These are phyloP conservation scores for Propithecus coquereli DNA, from an alignment of 2,113 vertebrate species.

Conservation along the genomic window DNA sequence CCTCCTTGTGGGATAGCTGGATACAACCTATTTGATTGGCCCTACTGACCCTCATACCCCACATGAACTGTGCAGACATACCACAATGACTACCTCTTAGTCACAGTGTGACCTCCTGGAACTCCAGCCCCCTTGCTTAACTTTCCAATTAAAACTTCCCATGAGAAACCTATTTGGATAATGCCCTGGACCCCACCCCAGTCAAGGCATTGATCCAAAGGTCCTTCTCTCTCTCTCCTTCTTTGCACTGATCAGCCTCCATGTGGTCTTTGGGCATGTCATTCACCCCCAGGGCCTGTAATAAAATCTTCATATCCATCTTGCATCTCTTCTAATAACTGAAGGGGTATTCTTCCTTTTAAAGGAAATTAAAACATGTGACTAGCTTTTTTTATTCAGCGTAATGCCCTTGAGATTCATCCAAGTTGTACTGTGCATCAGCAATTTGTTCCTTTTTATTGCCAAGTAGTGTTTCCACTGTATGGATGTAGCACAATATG, in stretches of 20 bases:
- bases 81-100: neutral
- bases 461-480: neutral
- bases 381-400: neutral
- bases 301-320: neutral
- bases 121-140: neutral
- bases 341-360: neutral
- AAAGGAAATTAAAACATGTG: neutral
- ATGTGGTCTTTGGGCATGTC: neutral
- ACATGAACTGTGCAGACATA: neutral
- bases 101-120: neutral
- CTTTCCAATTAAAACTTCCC: neutral
- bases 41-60: neutral
- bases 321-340: neutral
- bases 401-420: neutral
- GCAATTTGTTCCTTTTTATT: neutral
- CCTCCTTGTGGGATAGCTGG: neutral
- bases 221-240: neutral
- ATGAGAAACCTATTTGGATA: neutral
- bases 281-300: neutral
- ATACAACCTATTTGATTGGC: neutral
- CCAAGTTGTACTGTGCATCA: neutral
- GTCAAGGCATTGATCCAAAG: neutral
- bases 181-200: neutral
- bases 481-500: neutral
- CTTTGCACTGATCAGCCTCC: neutral